These are phyloP conservation scores for Carassius gibelio DNA, from an alignment of 2,113 vertebrate genomes.

Conservation along the genomic window DNA sequence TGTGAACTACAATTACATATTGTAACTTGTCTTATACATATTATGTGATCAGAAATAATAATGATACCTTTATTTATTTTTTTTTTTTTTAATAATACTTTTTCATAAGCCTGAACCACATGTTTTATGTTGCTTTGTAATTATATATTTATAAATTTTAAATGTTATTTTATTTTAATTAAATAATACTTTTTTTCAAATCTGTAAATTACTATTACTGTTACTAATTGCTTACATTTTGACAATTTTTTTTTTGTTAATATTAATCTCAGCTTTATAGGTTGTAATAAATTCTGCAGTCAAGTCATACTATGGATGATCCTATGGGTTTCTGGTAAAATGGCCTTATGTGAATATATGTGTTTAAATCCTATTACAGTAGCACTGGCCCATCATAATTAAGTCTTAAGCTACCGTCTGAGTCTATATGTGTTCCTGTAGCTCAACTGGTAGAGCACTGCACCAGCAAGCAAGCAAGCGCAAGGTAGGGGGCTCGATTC, in stretches of 20 bases:
- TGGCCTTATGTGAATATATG: conserved; percentile 42
- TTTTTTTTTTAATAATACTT: background rate
- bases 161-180: too few species aligned
- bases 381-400: conserved; percentile 64
- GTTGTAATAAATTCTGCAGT: background rate
- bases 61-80: too few species aligned
- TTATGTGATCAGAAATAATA: too few species aligned
- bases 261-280: background rate
- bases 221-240: background rate
- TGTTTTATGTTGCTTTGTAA: too few species aligned
- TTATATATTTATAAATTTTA: too few species aligned
- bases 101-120: background rate
- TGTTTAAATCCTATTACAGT: conserved; percentile 59
- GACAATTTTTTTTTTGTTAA: background rate
- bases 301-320: background rate
- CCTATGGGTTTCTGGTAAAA: conserved; percentile 3
- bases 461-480: too few species aligned
- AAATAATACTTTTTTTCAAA: too few species aligned
- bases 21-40: too few species aligned
- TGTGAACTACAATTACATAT: too few species aligned
- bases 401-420: conserved; percentile 60
- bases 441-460: too few species aligned
- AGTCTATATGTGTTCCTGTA: background rate
- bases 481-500: too few species aligned
- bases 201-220: background rate